Evolutionary conservation across 1,140 invertebrate species (phyloP), one percentile per base, ranked within the genome.

Genomic region (Zeugodacus cucurbitae): DNA sequence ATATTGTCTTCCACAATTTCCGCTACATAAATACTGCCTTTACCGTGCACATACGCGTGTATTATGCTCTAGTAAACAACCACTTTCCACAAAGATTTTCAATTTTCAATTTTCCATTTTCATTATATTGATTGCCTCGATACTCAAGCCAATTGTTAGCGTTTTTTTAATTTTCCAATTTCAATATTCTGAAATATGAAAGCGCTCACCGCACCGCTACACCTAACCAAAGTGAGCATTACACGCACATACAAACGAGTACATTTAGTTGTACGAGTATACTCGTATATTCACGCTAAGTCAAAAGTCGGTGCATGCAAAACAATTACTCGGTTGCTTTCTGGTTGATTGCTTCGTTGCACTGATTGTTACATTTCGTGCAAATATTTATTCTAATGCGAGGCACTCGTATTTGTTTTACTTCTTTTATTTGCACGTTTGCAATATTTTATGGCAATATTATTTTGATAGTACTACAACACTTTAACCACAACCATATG

Each of bases 341-440:
- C 74, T 54, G 41, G 7, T 34, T 82, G 74, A 82, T 48, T 82
- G 74, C 74, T 82, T 82, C 41, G 74, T 11, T 82, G 74, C 74
- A 44, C 74, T 82, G 74, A 82, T 82, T 44, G 74, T 82, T 82
- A 20, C n/a, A 82, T 82, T 48, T 20, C 74, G 74, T 82, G 74
- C 22, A 82, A 74, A 48, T 82, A 82, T 82, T 82, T 82, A 48
- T 37, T 82, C 48, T 54, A 48, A 26, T 82, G 41, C n/a, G 41
- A 82, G 29, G 17, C 58, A 10, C 58, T 62, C 58, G n/a, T 26
- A 26, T 26, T 62, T 26, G 58, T 7, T 62, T 57, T 74, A 67
- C 29, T 26, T 62, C 4, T 26, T 62, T 29, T 67, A 67, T 74
- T 62, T 74, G 34, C 32, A 37, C 20, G 17, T 74, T 74, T 74